Conservation (phyloP, 2,113 vertebrate species). For the Dasyprocta punctata region DNA sequence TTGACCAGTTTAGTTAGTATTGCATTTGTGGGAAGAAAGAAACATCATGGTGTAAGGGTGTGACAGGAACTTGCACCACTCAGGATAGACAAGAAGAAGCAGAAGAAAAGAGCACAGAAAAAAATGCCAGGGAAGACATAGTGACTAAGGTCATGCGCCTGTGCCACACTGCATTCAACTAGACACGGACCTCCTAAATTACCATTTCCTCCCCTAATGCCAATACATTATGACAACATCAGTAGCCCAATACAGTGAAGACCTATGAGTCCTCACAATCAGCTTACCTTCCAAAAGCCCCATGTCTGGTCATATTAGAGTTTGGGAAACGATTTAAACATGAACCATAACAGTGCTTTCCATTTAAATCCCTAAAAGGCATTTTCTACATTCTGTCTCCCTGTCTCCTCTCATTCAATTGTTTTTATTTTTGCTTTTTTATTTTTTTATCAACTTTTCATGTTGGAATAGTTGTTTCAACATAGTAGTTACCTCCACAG, state of each 20-base stretch:
- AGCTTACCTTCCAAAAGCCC: neutral
- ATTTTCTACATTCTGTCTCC: neutral
- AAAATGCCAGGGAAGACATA: neutral
- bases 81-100: neutral
- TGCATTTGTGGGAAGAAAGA: neutral
- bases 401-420: neutral
- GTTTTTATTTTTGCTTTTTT: neutral
- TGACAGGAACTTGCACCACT: neutral
- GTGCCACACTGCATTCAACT: neutral
- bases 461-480: neutral
- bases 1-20: neutral
- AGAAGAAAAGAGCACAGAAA: neutral
- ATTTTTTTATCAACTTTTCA: neutral
- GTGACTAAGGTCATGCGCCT: neutral
- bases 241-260: neutral
- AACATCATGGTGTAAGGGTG: neutral
- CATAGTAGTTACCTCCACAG: neutral
- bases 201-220: neutral
- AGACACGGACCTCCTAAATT: neutral
- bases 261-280: neutral
- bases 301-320: neutral
- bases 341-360: neutral
- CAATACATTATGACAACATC: neutral
- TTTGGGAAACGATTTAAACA: neutral
- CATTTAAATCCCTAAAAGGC: neutral